A percentile compares a stretch with the other conserved stretches of the same genome.
These are phyloP conservation scores for Adineta ricciae DNA, from an alignment of 2,888 invertebrate species.

Conservation along the genomic window DNA sequence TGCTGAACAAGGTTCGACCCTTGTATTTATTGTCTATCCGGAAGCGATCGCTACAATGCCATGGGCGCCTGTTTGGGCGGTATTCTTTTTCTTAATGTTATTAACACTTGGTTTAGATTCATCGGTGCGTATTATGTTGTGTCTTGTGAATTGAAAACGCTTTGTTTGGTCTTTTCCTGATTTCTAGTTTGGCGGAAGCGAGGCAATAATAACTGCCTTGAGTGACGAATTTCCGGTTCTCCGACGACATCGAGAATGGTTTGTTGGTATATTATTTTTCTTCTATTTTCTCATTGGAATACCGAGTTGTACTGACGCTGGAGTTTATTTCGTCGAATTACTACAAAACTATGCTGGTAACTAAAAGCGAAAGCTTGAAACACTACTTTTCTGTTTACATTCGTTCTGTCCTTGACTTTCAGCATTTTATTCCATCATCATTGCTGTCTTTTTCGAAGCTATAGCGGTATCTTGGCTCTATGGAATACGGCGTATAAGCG, in stretches of 20 bases:
- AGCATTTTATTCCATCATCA: conserved; percentile 68
- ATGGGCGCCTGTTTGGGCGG: conserved; percentile 87
- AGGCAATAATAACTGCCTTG: conserved; percentile 92
- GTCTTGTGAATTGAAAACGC: not conserved
- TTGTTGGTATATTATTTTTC: conserved; percentile 78
- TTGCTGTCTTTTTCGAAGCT: conserved; percentile 90
- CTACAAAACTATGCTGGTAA: conserved; percentile 27
- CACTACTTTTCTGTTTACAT: not conserved
- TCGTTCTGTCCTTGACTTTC: not conserved
- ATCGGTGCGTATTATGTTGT: conserved; percentile 61
- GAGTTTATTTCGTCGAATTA: conserved; percentile 33
- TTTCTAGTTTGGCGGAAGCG: conserved; percentile 85
- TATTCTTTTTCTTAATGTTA: conserved; percentile 97
- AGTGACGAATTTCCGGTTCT: conserved; percentile 90
- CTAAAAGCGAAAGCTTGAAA: not conserved
- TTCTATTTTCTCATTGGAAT: conserved; percentile 77
- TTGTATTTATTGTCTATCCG: conserved; percentile 92
- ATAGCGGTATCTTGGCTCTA: conserved; percentile 96
- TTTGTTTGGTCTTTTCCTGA: not conserved
- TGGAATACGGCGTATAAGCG: conserved; percentile 79
- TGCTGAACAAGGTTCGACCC: conserved; percentile 62
- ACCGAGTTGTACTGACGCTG: conserved; percentile 75
- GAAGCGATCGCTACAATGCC: conserved; percentile 98
- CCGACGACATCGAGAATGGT: conserved; percentile 77
- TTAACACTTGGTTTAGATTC: conserved; percentile 92